phyloP scores from a whole-genome alignment of 2,797 vertebrate genomes.

The Anguilla obscura region DNA sequence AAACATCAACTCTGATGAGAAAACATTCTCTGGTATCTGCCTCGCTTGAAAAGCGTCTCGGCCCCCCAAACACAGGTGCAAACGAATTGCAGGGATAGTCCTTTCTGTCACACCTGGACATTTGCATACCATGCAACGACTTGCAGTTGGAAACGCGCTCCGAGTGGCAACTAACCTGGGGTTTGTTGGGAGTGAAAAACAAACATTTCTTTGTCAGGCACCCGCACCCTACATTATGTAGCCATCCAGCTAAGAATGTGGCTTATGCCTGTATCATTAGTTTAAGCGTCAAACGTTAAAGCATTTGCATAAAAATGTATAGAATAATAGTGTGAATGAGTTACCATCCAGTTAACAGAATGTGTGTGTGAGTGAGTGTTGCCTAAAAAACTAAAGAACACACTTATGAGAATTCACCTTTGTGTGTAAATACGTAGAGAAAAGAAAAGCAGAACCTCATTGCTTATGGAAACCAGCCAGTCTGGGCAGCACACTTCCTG shows the following conservation, averaged over 20 bases:
- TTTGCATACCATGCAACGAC: constrained; percentile 25
- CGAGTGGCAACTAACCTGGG: background rate
- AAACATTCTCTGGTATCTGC: background rate
- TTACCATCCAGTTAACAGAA: background rate
- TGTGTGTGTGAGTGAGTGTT: constrained; percentile 32
- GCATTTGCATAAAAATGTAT: background rate
- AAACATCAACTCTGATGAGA: background rate
- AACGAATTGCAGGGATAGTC: background rate
- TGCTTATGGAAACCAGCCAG: background rate
- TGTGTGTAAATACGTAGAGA: background rate
- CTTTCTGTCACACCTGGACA: constrained; percentile 19
- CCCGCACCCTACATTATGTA: constrained; percentile 12
- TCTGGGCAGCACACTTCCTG: background rate
- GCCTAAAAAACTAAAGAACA: background rate
- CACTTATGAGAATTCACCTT: background rate
- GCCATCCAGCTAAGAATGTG: background rate
- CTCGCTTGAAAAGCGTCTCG: background rate
- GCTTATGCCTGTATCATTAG: background rate
- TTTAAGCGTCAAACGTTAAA: background rate
- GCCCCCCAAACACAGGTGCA: constrained; percentile 2
- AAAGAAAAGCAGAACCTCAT: background rate
- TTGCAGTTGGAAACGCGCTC: background rate
- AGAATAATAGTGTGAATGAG: background rate
- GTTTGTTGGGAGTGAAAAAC: constrained; percentile 3
- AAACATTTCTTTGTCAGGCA: constrained; percentile 16